A percentile compares a stretch with the other conserved stretches of the same genome.
These are phyloP conservation scores for Priocnemis perturbator DNA, from an alignment of 2,888 invertebrate genomes.

Conservation along the genomic window DNA sequence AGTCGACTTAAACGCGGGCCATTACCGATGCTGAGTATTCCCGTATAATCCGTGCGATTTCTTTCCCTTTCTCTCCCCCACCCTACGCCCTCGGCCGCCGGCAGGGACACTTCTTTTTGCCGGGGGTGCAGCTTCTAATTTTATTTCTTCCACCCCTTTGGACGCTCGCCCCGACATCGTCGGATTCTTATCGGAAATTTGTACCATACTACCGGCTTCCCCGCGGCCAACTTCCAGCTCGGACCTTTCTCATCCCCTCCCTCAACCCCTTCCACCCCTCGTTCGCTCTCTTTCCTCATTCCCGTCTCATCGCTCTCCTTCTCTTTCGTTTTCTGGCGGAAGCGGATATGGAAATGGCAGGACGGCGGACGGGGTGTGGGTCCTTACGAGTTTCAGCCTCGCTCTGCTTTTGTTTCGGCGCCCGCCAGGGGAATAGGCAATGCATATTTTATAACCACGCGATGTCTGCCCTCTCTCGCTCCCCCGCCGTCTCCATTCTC, in stretches of 20 bases:
- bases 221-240: not conserved
- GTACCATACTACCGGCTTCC: conserved; percentile 44
- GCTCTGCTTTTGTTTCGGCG: conserved; percentile 61
- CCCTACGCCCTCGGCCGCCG: conserved; percentile 10
- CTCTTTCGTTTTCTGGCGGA: conserved; percentile 15
- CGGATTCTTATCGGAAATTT: conserved; percentile 70
- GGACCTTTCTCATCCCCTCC: conserved; percentile 12
- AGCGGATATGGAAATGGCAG: conserved; percentile 64
- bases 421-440: conserved; percentile 59
- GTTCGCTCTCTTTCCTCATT: too few species aligned
- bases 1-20: conserved; percentile 65
- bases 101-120: not conserved
- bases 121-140: not conserved
- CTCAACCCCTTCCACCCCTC: not conserved
- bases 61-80: conserved; percentile 12
- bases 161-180: conserved; percentile 40
- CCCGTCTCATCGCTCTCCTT: conserved; percentile 13
- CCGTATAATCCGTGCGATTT: conserved; percentile 44
- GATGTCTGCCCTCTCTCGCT: conserved; percentile 38
- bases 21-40: conserved; percentile 63
- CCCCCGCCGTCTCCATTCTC: not conserved
- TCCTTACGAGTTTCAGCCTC: conserved; percentile 54
- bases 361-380: conserved; percentile 43
- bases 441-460: conserved; percentile 69
- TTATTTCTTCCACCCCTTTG: not conserved